Conservation (phyloP, 2,888 invertebrate genomes). For the Coelinius sp. region DNA sequence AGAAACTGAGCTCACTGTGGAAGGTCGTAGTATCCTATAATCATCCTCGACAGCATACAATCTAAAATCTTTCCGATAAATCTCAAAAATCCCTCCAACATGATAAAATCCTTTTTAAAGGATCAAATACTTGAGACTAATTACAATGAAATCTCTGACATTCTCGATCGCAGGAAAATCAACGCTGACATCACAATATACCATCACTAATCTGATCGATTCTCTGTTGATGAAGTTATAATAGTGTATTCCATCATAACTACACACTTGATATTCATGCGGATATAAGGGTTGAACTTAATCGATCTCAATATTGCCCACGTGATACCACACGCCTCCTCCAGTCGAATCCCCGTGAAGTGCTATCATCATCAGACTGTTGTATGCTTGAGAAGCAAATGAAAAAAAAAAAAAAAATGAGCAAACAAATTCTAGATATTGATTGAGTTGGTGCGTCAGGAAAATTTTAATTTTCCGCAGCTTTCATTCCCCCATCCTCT, state of each 20-base stretch:
- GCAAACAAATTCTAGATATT: background rate
- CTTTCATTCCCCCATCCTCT: constrained; percentile 14
- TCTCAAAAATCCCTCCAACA: no score
- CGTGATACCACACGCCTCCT: background rate
- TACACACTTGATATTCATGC: background rate
- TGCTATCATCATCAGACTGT: background rate
- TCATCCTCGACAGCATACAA: no score
- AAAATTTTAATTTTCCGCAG: constrained; percentile 33
- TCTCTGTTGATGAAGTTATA: background rate
- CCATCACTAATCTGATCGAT: background rate
- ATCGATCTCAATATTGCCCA: constrained; percentile 4
- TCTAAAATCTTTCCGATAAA: no score
- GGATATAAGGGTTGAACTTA: background rate
- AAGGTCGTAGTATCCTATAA: no score
- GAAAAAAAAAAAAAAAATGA: background rate
- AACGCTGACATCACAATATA: background rate
- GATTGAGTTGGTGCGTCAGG: background rate
- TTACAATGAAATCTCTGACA: background rate
- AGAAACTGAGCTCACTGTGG: no score
- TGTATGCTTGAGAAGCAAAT: background rate
- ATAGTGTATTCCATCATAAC: background rate
- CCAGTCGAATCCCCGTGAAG: background rate
- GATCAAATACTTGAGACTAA: background rate
- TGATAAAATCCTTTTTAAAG: no score
- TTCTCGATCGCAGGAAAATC: background rate